Base-by-base conservation (phyloP, 2,797 vertebrate genomes). In the Tiaroga cobitis region DNA sequence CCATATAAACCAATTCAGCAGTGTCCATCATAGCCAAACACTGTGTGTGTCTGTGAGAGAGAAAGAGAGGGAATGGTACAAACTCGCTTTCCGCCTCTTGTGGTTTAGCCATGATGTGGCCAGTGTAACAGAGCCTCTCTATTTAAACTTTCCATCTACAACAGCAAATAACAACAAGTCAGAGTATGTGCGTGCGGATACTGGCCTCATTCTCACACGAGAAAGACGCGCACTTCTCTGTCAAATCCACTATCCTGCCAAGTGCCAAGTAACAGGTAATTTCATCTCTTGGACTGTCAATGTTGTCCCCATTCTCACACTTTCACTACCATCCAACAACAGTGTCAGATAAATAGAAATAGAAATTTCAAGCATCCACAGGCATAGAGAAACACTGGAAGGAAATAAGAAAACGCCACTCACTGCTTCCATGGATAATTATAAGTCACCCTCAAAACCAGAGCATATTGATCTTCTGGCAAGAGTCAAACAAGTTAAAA, bases 111-210 rank as follows among this genome's bases (percentile, higher is more conserved):
- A 15, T 76, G 21, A 63, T 67, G 86, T 74, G 77, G 59, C 59
- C 74, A 82, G 93, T 92, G 91, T 84, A 94, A 93, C 90, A 87
- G 89, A 92, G 91, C 89, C 87, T 90, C 51, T 88, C 91, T 92
- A 92, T 91, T 93, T 91, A 92, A 92, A 92, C 90, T 94, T 94
- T 95, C 95, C 94, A 94, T 94, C 93, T 92, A 90, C 93, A 91
- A 92, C 91, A 92, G 92, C 92, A 93, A 94, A 94, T 93, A 94
- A 94, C 92, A 95, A 93, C 92, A 92, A 93, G 93, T 92, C 59
- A 67, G 10, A 24, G 26, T 78, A 11, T 74, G 68, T 82, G 39
- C 75, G 21, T 85, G 84, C 43, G 37, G 8, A 77, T 51, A 75
- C 39, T 80, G 79, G 74, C 70, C 26, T 32, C 70, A 63, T 46